A percentile compares a stretch with the other conserved stretches of the same genome.
phyloP scores from a whole-genome alignment of 2,113 vertebrate genomes.

The Sebastes schlegelii region DNA sequence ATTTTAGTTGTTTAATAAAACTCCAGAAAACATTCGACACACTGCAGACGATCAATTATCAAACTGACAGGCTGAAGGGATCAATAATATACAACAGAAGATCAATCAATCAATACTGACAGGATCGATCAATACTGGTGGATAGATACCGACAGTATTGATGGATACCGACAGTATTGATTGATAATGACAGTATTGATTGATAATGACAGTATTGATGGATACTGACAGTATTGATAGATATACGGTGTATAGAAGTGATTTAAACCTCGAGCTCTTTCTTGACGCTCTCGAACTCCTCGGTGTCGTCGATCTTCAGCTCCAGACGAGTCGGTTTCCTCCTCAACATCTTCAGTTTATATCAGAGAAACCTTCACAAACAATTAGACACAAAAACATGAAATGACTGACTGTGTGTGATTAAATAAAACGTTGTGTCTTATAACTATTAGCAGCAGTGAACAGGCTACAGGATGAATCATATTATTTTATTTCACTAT shows the following conservation, averaged over 20 bases:
- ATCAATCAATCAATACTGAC: neutral
- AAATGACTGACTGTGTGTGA: no score
- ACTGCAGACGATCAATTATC: no score
- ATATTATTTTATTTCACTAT: no score
- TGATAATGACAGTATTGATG: neutral
- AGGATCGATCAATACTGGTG: neutral
- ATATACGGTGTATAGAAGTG: neutral
- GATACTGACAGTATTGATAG: neutral
- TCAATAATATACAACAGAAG: neutral
- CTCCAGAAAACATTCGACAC: neutral
- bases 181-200: neutral
- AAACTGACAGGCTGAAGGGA: neutral
- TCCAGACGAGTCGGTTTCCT: conserved; percentile 95
- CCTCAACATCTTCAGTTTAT: conserved; percentile 86
- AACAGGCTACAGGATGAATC: no score
- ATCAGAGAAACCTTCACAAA: neutral
- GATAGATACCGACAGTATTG: no score
- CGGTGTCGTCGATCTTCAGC: conserved; percentile 95
- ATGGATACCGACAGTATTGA: no score
- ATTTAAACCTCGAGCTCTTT: conserved; percentile 92
- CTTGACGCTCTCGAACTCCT: conserved; percentile 94
- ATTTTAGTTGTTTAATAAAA: neutral
- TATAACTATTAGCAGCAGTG: no score
- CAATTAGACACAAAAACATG: neutral
- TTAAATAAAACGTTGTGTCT: no score